These are phyloP conservation scores for Salmo trutta DNA, from an alignment of 2,797 vertebrate genomes.

Conservation along the genomic window DNA sequence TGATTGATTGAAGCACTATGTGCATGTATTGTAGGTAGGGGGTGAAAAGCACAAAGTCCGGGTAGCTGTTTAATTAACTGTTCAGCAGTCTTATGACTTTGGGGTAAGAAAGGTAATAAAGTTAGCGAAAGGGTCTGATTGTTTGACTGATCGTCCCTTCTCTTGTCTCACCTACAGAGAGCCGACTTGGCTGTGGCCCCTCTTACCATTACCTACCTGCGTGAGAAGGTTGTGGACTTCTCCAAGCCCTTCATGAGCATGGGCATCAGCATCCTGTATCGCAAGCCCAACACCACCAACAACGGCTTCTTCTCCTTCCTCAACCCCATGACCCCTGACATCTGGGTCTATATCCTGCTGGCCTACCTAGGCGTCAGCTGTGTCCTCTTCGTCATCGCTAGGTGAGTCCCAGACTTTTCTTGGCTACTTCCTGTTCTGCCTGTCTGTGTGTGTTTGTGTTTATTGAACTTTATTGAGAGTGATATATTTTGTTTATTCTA, in stretches of 20 bases:
- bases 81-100: no score
- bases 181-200: constrained; percentile 96
- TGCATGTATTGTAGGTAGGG: no score
- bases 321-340: constrained; percentile 96
- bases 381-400: constrained; percentile 98
- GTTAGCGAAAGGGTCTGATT: not conserved
- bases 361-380: constrained; percentile 98
- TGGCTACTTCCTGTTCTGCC: not conserved
- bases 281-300: constrained; percentile 94
- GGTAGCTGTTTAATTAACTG: no score
- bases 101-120: no score
- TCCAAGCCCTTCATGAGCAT: constrained; percentile 97
- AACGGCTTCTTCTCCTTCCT: constrained; percentile 98
- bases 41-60: no score
- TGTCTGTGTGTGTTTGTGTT: constrained; percentile 11
- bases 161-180: constrained; percentile 74
- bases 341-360: constrained; percentile 98
- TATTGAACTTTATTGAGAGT: no score
- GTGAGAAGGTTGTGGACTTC: constrained; percentile 96
- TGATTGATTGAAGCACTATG: no score
- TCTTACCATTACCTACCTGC: constrained; percentile 94
- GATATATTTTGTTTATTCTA: no score
- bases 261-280: constrained; percentile 96
- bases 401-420: constrained; percentile 73
- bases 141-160: not conserved